Evolutionary conservation across 2,888 invertebrate genomes (phyloP), one percentile per base, ranked within the genome.

Genomic region (Scelioninae gen. 1): DNA sequence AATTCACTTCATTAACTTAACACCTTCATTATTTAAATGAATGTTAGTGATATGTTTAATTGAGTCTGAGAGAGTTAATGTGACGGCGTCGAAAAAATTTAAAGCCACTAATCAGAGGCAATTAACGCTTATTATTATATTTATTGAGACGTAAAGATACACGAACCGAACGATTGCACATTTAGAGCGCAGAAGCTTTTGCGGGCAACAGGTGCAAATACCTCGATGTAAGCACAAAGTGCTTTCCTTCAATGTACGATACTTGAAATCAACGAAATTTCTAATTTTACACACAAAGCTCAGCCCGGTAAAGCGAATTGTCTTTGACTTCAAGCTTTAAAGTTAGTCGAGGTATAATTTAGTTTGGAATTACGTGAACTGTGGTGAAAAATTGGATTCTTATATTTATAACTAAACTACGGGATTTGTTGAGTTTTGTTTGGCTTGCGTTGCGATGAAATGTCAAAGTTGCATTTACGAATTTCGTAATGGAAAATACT

Each of bases 191-290:
- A 58, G 10, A 49, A 60, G 72, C 71, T 65, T 78, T 79, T 79
- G 72, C 23, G 40, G 79, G 79, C 79, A 83, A 83, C 83, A 83
- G 79, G 83, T 83, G 79, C 79, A 80, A 74, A 72, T 49, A 29
- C 51, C 71, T 65, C 71, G 63, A 66, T 72, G 32, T 71, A 83
- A 71, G 79, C 62, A 71, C 65, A 71, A 76, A 79, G 75, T 79
- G 62, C 56, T 51, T 76, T 69, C 55, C 71, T 75, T 68, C 63
- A 65, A 62, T 58, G 60, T 60, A 58, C 65, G 51, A 78, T 77
- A 78, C 74, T 58, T 55, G 51, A 68, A 78, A 82, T 82, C 62
- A 55, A 72, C 68, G 58, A 82, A 82, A 82, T 66, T 62, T 79
- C 78, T 72, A 72, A 79, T 68, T 72, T 66, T 51, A 55, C 60